Percentiles rank a stretch among this genome's conserved stretches.
phyloP scores from a whole-genome alignment of 92 coral and sea anemone species.

The Metridium senile region DNA sequence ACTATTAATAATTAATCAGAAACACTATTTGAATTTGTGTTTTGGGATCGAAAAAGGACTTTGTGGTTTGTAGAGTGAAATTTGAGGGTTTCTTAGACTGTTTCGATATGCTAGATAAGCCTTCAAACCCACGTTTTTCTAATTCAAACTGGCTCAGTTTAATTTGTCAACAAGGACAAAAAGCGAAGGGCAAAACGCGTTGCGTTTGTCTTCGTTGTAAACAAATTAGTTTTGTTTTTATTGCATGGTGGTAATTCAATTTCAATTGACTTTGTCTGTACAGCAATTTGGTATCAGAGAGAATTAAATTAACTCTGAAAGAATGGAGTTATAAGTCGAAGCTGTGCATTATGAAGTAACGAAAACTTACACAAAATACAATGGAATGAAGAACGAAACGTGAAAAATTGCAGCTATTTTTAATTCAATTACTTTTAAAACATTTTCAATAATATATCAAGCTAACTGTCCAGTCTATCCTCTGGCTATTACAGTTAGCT shows the following conservation, averaged over 20 bases:
- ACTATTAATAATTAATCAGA: not conserved
- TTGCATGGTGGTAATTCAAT: not conserved
- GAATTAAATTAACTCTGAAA: not conserved
- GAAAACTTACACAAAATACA: no score
- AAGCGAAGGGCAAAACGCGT: no score
- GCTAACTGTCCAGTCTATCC: no score
- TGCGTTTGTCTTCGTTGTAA: not conserved
- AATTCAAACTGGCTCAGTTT: not conserved
- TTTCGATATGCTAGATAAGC: not conserved
- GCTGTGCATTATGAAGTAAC: no score
- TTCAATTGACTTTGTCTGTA: constrained; percentile 3
- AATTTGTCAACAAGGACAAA: not conserved
- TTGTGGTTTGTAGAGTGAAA: not conserved
- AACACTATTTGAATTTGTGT: not conserved
- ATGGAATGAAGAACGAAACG: no score
- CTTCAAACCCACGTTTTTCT: no score
- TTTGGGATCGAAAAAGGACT: not conserved
- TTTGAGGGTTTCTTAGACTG: not conserved
- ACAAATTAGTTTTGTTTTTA: not conserved
- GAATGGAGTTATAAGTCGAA: no score
- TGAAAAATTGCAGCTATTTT: no score
- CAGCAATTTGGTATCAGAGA: not conserved
- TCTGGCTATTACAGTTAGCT: no score
- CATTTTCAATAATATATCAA: no score
- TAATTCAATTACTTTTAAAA: no score